These are phyloP conservation scores for Caenorhabditis plicata DNA, from an alignment of 2,888 invertebrate species.

Conservation along the genomic window DNA sequence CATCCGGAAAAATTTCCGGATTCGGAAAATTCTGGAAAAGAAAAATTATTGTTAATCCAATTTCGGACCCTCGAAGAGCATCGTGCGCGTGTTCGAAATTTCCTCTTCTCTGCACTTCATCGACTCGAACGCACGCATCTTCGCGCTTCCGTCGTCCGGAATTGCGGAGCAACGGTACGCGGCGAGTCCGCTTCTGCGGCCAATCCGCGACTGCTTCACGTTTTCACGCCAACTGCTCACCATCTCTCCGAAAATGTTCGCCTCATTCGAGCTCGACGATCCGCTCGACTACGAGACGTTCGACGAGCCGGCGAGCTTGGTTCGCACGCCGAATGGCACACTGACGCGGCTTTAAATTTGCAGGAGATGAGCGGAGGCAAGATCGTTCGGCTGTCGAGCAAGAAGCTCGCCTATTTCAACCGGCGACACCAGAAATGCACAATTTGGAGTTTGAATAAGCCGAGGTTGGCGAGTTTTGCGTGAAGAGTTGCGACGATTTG, in stretches of 20 bases:
- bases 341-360: too few species aligned
- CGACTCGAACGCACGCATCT: too few species aligned
- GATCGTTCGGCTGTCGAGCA: slow-evolving; percentile 3
- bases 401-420: slow-evolving; percentile 12
- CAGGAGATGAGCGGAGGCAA: slow-evolving; percentile 8
- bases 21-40: too few species aligned
- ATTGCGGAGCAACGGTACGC: too few species aligned
- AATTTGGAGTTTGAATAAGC: slow-evolving; percentile 18
- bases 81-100: too few species aligned
- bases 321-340: not conserved
- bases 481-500: not conserved
- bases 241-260: slow-evolving; percentile 3
- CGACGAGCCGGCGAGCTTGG: slow-evolving; percentile 6
- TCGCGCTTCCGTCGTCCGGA: too few species aligned
- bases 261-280: slow-evolving; percentile 5
- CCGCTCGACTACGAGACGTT: slow-evolving; percentile 26
- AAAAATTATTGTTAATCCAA: too few species aligned
- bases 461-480: slow-evolving; percentile 4
- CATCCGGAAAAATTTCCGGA: too few species aligned
- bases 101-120: too few species aligned
- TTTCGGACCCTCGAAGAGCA: too few species aligned
- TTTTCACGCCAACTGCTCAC: slow-evolving; percentile 7
- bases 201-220: slow-evolving; percentile 5
- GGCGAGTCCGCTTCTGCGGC: slow-evolving; percentile 18
- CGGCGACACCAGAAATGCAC: slow-evolving; percentile 11